Evolutionary conservation across 92 coral and sea anemone genomes (phyloP).

Genomic region (Phenganax marumi): DNA sequence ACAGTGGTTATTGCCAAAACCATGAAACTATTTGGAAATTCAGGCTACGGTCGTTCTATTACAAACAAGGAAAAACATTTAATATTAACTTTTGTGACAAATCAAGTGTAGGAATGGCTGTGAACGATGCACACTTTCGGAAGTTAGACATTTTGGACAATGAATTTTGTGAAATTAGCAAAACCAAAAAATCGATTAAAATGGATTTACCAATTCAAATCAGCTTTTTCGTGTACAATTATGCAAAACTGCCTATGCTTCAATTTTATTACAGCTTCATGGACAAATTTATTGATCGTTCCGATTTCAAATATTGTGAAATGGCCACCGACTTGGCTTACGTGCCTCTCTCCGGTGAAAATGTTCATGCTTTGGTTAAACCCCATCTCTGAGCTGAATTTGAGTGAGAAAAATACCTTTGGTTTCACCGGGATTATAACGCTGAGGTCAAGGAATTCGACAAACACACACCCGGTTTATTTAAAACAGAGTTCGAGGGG

Average conservation of each 20-base stretch:
- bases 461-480: not conserved
- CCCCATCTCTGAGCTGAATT: not conserved
- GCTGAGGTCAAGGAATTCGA: not conserved
- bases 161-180: too few species aligned
- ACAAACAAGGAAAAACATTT: constrained; percentile 44
- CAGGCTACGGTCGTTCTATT: constrained; percentile 40
- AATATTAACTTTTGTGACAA: not conserved
- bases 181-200: too few species aligned
- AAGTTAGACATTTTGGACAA: too few species aligned
- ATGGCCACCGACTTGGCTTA: not conserved
- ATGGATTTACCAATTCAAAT: constrained; percentile 43
- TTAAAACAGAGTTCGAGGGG: not conserved
- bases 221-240: constrained; percentile 40
- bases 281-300: constrained; percentile 8
- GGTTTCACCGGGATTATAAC: not conserved
- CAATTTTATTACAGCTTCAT: constrained; percentile 42
- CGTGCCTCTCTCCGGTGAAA: not conserved
- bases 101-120: too few species aligned
- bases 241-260: constrained; percentile 49
- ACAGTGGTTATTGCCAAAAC: constrained; percentile 56
- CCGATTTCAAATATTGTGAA: not conserved
- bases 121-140: too few species aligned
- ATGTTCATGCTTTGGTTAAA: not conserved
- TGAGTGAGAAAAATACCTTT: not conserved
- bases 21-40: constrained; percentile 50